phyloP scores from a whole-genome alignment of 1,140 invertebrate species.

The Dinothrombium tinctorium region DNA sequence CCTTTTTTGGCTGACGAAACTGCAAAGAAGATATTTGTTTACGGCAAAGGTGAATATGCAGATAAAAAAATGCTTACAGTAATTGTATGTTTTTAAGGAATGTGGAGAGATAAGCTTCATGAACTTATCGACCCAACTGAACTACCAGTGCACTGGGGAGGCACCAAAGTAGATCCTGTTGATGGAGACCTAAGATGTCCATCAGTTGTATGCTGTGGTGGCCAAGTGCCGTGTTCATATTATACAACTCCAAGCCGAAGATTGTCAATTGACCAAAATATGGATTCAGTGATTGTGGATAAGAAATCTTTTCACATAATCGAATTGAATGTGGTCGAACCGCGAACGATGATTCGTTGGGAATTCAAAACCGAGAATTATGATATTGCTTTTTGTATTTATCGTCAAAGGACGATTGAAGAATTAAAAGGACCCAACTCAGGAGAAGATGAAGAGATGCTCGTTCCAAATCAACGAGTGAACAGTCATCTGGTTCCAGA shows the following conservation, averaged over 20 bases:
- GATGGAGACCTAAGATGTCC: constrained; percentile 46
- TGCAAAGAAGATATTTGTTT: no score
- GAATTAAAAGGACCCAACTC: constrained; percentile 8
- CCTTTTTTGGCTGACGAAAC: no score
- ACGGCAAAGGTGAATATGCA: background rate
- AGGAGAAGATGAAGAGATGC: constrained; percentile 24
- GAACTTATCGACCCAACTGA: constrained; percentile 37
- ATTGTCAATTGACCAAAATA: constrained; percentile 30
- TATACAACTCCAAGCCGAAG: constrained; percentile 27
- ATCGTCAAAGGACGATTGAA: constrained; percentile 33
- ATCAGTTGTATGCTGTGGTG: constrained; percentile 37
- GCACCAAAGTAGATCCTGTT: constrained; percentile 39
- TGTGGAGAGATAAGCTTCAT: constrained; percentile 48
- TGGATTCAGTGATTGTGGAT: constrained; percentile 35
- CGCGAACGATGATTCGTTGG: constrained; percentile 50
- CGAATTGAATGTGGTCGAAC: constrained; percentile 33
- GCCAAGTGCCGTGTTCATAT: constrained; percentile 49
- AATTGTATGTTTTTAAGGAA: constrained; percentile 29
- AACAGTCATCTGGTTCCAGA: constrained; percentile 48
- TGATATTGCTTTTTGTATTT: constrained; percentile 65
- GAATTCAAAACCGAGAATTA: constrained; percentile 60
- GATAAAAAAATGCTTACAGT: no score
- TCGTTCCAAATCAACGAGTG: constrained; percentile 41
- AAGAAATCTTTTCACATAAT: constrained; percentile 47
- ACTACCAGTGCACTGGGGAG: constrained; percentile 57